A percentile compares a stretch with the other conserved stretches of the same genome.
phyloP scores from a whole-genome alignment of 2,113 vertebrate species.

The Rhinolophus ferrumequinum region DNA sequence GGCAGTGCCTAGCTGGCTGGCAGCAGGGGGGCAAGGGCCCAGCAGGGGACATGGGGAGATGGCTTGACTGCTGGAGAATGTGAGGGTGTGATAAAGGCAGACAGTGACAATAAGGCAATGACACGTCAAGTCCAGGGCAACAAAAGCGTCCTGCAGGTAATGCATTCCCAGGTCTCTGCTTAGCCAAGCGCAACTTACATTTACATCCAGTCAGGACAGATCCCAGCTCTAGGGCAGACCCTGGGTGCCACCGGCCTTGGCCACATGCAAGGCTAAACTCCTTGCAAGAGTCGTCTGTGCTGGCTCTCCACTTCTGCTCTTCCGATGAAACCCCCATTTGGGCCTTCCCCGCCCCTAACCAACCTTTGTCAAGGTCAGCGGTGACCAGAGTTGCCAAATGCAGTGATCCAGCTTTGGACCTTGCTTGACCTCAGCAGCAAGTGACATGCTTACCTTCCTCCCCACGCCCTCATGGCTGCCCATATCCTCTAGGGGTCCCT shows the following conservation, averaged over 20 bases:
- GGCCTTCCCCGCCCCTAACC: background rate
- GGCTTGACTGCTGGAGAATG: background rate
- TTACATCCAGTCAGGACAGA: rapidly evolving
- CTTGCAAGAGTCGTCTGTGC: rapidly evolving
- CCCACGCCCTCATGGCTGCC: background rate
- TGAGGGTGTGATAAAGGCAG: too few species aligned
- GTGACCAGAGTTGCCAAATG: background rate
- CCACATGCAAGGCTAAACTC: rapidly evolving
- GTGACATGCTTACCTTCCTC: background rate
- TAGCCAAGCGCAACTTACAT: rapidly evolving
- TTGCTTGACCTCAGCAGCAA: background rate
- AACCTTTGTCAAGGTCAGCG: background rate
- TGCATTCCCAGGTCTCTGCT: background rate
- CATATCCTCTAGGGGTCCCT: background rate
- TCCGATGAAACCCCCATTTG: rapidly evolving
- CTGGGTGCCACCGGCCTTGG: background rate
- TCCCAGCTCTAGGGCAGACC: background rate
- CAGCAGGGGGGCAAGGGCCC: too few species aligned
- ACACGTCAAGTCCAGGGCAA: background rate
- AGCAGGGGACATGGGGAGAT: rapidly evolving
- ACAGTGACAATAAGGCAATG: too few species aligned
- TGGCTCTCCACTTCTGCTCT: too few species aligned
- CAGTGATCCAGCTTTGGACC: too few species aligned
- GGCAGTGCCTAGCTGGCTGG: background rate
- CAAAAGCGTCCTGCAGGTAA: background rate